Percentiles rank a stretch among this genome's conserved stretches.
Evolutionary conservation across 2,113 vertebrate species (phyloP).

Genomic region (Ciconia stormi): DNA sequence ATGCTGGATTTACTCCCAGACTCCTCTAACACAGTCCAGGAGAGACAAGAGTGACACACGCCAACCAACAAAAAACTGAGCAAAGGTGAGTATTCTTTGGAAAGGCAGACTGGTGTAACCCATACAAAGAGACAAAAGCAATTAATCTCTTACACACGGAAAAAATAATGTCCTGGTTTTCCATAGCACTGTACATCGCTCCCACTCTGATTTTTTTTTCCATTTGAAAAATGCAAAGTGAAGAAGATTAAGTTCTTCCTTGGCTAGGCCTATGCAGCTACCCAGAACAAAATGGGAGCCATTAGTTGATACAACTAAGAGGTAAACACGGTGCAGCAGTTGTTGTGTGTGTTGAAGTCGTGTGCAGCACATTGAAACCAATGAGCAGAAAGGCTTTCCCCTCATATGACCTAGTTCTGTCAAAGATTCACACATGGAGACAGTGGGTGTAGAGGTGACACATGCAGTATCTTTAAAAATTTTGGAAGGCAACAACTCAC

Average conservation of each 20-base stretch:
- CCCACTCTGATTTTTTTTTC: neutral
- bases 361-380: neutral
- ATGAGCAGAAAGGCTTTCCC: neutral
- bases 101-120: neutral
- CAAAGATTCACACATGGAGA: slow-evolving; percentile 42
- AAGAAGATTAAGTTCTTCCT: neutral
- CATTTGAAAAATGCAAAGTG: neutral
- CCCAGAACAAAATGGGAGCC: neutral
- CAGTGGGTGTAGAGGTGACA: slow-evolving; percentile 51
- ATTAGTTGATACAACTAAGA: neutral
- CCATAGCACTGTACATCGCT: neutral
- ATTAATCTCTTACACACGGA: neutral
- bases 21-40: neutral
- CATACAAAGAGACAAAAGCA: neutral
- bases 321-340: neutral
- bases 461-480: neutral
- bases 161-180: neutral
- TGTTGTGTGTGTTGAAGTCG: neutral
- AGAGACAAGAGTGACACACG: neutral
- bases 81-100: neutral
- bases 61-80: neutral
- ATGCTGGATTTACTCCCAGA: neutral
- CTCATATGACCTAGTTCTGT: slow-evolving; percentile 54
- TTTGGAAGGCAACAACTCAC: neutral
- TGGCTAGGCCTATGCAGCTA: neutral